Conservation (phyloP, 1,140 invertebrate species). For the Limonius californicus region DNA sequence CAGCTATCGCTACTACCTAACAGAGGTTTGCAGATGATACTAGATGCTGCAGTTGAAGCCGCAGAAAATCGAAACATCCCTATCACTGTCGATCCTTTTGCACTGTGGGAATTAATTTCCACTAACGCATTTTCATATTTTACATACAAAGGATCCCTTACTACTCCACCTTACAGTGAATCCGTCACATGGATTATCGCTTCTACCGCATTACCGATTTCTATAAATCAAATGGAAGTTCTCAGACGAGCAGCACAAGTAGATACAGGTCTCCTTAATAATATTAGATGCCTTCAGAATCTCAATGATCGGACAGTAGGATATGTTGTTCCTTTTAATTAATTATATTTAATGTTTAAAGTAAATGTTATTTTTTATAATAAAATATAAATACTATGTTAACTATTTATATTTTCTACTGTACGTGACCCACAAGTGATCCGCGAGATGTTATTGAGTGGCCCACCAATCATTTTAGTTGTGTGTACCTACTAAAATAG, state of each 20-base stretch:
- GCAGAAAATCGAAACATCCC: neutral
- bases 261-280: neutral
- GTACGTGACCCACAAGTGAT: too few relatives aligned
- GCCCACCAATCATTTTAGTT: too few relatives aligned
- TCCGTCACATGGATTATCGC: constrained; percentile 79
- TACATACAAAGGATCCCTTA: constrained; percentile 87
- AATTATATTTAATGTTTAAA: too few relatives aligned
- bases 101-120: neutral
- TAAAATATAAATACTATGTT: too few relatives aligned
- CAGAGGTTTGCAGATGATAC: neutral
- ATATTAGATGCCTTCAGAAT: neutral
- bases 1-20: too few relatives aligned
- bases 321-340: too few relatives aligned
- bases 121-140: constrained; percentile 53
- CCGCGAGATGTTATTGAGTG: too few relatives aligned
- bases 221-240: neutral
- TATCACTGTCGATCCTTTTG: neutral
- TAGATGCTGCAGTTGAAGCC: neutral
- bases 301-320: neutral
- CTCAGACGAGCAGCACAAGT: neutral
- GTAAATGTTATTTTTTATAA: too few relatives aligned
- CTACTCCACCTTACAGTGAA: constrained; percentile 90
- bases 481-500: too few relatives aligned
- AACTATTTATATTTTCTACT: too few relatives aligned
- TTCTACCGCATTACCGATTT: neutral